Evolutionary conservation across 1,140 invertebrate genomes (phyloP).

Genomic region (Ericerus pela): DNA sequence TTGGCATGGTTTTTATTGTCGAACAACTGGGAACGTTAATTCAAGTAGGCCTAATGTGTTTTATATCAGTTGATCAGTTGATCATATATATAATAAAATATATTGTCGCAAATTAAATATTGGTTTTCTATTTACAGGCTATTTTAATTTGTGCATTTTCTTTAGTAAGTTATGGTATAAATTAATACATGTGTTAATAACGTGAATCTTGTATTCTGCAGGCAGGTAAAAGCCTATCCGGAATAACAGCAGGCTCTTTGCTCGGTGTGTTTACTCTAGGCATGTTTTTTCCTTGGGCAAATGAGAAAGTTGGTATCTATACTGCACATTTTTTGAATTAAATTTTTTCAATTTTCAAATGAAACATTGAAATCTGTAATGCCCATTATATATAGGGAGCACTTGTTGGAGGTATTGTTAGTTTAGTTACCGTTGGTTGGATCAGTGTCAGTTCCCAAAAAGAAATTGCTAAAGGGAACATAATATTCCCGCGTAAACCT

Average conservation of each 20-base stretch:
- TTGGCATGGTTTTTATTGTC: slow-evolving; percentile 48
- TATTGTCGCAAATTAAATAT: not conserved
- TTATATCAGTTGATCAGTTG: slow-evolving; percentile 52
- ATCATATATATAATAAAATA: not conserved
- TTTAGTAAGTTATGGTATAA: too few relatives aligned
- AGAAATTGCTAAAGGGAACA: slow-evolving; percentile 45
- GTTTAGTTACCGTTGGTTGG: slow-evolving; percentile 59
- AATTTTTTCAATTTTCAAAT: not conserved
- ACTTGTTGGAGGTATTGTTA: slow-evolving; percentile 49
- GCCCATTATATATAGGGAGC: slow-evolving; percentile 45
- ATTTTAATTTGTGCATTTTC: too few relatives aligned
- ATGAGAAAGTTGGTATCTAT: slow-evolving; percentile 24
- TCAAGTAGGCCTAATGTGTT: slow-evolving; percentile 42
- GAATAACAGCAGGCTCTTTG: slow-evolving; percentile 56
- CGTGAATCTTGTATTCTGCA: too few relatives aligned
- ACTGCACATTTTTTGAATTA: not conserved
- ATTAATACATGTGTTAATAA: too few relatives aligned
- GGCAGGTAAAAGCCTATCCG: slow-evolving; percentile 25
- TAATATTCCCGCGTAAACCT: slow-evolving; percentile 32
- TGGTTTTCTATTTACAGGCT: not conserved
- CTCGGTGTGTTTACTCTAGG: slow-evolving; percentile 54
- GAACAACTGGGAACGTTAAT: slow-evolving; percentile 43
- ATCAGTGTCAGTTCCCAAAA: slow-evolving; percentile 71
- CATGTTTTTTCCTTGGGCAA: slow-evolving; percentile 7
- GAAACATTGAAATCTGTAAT: not conserved